These are phyloP conservation scores for Leptosomus discolor DNA, from an alignment of 2,113 vertebrate species.

Conservation along the genomic window DNA sequence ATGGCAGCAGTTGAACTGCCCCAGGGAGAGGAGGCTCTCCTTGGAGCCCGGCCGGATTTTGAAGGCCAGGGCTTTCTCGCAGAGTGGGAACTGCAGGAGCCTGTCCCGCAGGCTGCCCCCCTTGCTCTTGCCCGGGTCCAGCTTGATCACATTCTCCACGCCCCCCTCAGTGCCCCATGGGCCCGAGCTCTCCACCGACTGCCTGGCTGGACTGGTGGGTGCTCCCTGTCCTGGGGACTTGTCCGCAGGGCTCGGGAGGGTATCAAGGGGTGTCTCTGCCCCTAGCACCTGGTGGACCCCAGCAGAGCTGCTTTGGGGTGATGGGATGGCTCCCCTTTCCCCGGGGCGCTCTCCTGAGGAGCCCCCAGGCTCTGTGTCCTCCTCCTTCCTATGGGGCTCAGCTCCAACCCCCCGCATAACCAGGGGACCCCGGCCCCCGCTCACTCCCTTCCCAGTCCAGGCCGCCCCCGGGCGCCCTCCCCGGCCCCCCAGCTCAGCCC, in stretches of 20 bases:
- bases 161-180: background rate
- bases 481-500: background rate
- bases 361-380: background rate
- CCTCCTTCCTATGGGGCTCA: background rate
- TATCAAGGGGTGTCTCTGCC: background rate
- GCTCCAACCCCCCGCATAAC: slow-evolving; percentile 59
- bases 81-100: slow-evolving; percentile 66
- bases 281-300: background rate
- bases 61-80: slow-evolving; percentile 68
- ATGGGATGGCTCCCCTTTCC: background rate
- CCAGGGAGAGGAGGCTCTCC: slow-evolving; percentile 83
- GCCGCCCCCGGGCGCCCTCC: rapidly evolving
- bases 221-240: background rate
- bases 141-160: background rate
- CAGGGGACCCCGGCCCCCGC: background rate
- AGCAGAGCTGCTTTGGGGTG: background rate
- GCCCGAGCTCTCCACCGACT: background rate
- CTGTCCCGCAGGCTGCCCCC: slow-evolving; percentile 73
- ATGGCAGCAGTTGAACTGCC: slow-evolving; percentile 90
- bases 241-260: background rate
- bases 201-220: background rate
- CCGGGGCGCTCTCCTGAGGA: background rate
- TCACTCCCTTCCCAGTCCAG: background rate
- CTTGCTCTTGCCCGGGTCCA: slow-evolving; percentile 75
- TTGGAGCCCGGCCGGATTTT: slow-evolving; percentile 69